Evolutionary conservation across 2,888 invertebrate species (phyloP).

Genomic region (Patella pellucida): DNA sequence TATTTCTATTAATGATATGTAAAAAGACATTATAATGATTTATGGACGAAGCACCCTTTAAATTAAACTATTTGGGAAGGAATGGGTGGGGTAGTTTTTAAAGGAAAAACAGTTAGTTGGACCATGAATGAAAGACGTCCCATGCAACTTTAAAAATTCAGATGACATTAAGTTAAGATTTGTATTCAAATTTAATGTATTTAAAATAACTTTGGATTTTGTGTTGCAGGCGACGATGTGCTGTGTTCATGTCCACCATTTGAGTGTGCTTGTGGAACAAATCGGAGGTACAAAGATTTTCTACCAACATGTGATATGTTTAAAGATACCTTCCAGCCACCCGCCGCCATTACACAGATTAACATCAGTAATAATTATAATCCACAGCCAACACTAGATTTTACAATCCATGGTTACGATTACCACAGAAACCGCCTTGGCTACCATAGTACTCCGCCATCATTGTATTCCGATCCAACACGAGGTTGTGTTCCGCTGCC

Average conservation of each 20-base stretch:
- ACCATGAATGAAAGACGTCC: too few relatives aligned
- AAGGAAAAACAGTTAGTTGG: too few relatives aligned
- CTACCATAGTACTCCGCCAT: background rate
- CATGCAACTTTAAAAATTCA: too few relatives aligned
- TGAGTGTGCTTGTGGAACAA: constrained; percentile 56
- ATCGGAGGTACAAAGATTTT: constrained; percentile 26
- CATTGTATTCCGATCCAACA: background rate
- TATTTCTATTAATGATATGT: too few relatives aligned
- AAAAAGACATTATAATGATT: too few relatives aligned
- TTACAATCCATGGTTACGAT: constrained; percentile 25
- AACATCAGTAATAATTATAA: constrained; percentile 41
- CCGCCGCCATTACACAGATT: constrained; percentile 38
- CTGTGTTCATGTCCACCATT: constrained; percentile 65
- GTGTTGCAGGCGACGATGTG: constrained; percentile 51
- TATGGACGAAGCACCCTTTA: too few relatives aligned
- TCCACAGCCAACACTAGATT: constrained; percentile 25
- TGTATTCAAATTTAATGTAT: too few relatives aligned
- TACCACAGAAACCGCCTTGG: constrained; percentile 12
- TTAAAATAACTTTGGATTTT: background rate
- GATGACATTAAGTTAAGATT: too few relatives aligned
- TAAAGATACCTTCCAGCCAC: constrained; percentile 18
- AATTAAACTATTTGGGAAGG: too few relatives aligned
- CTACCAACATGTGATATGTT: constrained; percentile 25
- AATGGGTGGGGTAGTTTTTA: too few relatives aligned
- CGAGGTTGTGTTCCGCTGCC: background rate